Percentiles rank a stretch among this genome's conserved stretches.
phyloP scores from a whole-genome alignment of 1,140 invertebrate genomes.

The Chlorops oryzae region DNA sequence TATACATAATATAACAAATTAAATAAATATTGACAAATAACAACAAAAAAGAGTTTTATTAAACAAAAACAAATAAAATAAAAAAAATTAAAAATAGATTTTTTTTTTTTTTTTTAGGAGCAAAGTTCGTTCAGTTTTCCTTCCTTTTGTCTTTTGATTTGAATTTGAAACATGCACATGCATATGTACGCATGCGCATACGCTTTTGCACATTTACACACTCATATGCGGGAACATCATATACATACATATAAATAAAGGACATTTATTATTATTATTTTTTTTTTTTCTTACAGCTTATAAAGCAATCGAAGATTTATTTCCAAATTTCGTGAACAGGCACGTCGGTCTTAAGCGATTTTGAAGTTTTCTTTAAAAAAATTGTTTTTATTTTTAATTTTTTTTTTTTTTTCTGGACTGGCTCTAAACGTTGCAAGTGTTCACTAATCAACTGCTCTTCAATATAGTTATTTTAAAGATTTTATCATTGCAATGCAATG shows the following conservation, averaged over 20 bases:
- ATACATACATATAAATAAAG: too few species aligned
- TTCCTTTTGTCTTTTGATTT: neutral
- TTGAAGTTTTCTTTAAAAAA: neutral
- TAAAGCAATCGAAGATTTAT: too few species aligned
- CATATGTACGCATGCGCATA: neutral
- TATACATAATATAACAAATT: neutral
- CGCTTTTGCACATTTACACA: neutral
- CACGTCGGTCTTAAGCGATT: neutral
- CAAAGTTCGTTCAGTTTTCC: neutral
- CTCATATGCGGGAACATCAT: too few species aligned
- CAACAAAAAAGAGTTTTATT: neutral
- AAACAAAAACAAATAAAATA: neutral
- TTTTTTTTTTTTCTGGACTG: neutral
- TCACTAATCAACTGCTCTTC: constrained; percentile 3
- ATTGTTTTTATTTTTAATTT: constrained; percentile 1
- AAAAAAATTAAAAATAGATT: neutral
- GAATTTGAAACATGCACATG: neutral
- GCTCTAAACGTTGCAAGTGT: constrained; percentile 1
- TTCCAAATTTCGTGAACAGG: too few species aligned
- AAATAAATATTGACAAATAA: neutral
- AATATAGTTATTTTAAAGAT: neutral
- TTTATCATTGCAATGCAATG: neutral
- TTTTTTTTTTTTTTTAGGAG: neutral
- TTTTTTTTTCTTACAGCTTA: too few species aligned
- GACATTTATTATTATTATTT: too few species aligned